phyloP scores from a whole-genome alignment of 2,888 invertebrate species.

The Sabellastarte sp. region DNA sequence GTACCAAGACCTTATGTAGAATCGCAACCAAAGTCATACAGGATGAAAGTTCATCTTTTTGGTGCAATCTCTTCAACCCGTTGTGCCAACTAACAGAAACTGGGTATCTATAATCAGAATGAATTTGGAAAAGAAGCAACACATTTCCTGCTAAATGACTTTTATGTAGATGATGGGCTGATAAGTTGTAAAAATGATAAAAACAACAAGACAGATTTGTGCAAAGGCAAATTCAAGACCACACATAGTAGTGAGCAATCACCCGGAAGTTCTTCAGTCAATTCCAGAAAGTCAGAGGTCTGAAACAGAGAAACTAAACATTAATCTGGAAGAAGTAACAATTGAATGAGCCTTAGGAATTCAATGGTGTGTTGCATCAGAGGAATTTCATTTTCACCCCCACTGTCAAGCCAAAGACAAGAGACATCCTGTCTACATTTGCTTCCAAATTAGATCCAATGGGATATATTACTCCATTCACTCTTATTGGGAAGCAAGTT shows the following conservation, averaged over 20 bases:
- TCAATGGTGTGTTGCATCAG: constrained; percentile 17
- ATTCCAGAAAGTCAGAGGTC: no score
- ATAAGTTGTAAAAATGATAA: constrained; percentile 6
- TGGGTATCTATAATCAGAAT: background rate
- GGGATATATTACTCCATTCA: constrained; percentile 30
- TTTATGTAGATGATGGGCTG: constrained; percentile 29
- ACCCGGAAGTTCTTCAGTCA: no score
- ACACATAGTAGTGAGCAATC: no score
- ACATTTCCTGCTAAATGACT: constrained; percentile 14
- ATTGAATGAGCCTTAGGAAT: constrained; percentile 16
- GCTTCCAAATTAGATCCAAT: constrained; percentile 26
- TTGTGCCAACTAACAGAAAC: constrained; percentile 12
- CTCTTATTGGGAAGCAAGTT: constrained; percentile 28
- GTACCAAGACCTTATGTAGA: constrained; percentile 5
- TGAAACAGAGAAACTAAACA: constrained; percentile 21
- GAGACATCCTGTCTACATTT: constrained; percentile 23
- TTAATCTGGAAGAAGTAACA: constrained; percentile 14
- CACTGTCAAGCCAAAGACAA: no score
- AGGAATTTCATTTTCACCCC: constrained; percentile 10
- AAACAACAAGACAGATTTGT: constrained; percentile 8
- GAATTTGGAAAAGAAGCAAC: constrained; percentile 13
- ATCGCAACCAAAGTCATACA: background rate
- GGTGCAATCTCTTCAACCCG: constrained; percentile 8
- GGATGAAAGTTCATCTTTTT: constrained; percentile 13
- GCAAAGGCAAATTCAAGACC: constrained; percentile 11